A percentile compares a stretch with the other conserved stretches of the same genome.
phyloP scores from a whole-genome alignment of 2,888 invertebrate genomes.

The Ornithoptera alexandrae region DNA sequence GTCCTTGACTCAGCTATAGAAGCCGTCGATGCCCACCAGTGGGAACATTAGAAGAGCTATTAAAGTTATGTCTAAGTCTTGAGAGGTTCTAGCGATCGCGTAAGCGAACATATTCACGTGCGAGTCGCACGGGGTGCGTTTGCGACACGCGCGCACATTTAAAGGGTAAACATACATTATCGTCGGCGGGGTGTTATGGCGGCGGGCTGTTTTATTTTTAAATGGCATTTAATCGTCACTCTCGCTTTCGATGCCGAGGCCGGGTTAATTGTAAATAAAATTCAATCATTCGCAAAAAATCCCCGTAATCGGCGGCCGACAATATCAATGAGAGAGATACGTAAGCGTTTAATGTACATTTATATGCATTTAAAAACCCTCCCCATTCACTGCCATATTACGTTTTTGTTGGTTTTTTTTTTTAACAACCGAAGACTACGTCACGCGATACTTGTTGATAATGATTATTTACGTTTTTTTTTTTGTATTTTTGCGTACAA shows the following conservation, averaged over 20 bases:
- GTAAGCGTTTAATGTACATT: conserved; percentile 45
- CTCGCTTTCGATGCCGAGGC: conserved; percentile 70
- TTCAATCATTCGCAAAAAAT: conserved; percentile 79
- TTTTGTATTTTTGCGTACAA: background rate
- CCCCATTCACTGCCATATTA: conserved; percentile 31
- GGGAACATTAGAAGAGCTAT: background rate
- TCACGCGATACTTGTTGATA: conserved; percentile 23
- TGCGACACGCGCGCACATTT: no score
- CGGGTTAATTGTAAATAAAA: conserved; percentile 79
- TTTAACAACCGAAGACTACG: conserved; percentile 26
- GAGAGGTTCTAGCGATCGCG: no score
- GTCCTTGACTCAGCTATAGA: no score
- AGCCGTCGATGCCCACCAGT: no score
- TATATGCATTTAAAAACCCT: conserved; percentile 42
- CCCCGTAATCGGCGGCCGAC: conserved; percentile 69
- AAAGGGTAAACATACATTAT: background rate
- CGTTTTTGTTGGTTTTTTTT: conserved; percentile 13
- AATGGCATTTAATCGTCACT: conserved; percentile 78
- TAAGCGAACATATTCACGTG: no score
- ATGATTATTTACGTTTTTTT: conserved; percentile 28
- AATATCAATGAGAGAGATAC: conserved; percentile 71
- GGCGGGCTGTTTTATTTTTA: conserved; percentile 76
- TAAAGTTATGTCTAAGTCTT: background rate
- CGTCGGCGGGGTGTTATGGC: conserved; percentile 58
- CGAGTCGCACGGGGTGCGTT: no score